Evolutionary conservation across 2,888 invertebrate genomes (phyloP), one percentile per base, ranked within the genome.

Genomic region (Apocheima hispidaria): DNA sequence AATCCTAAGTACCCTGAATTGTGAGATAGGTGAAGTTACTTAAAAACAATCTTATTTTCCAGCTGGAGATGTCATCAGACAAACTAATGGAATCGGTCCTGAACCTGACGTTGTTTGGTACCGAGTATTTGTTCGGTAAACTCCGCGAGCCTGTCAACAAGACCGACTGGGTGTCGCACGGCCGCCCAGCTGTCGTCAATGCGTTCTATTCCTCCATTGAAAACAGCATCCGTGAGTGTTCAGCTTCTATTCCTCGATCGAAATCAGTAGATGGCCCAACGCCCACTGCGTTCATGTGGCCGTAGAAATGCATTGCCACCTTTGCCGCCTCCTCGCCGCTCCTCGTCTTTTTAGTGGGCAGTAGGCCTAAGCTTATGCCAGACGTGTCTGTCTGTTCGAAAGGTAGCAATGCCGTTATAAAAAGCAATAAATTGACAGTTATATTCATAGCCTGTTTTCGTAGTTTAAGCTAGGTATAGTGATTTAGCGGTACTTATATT

Each of bases 161-260:
- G 88, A 96, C 96, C 4, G 97, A 97, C 81, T 97, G 97, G 97
- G 93, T 96, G 56, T 95, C 96, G 28, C 97, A 97, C 83, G 96
- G 97, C 53, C 94, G 96, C 46, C 97, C 97, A 6, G 97, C 97
- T 7, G 94, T 97, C 63, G 97, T 97, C 59, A 97, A 97, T 82
- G 97, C 97, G 2, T 97, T 96, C 90, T 97, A 97, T 82, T 96
- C 96, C 1, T 95, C 97, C 0, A 94, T 97, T 54, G 97, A 97
- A 87, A 97, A 97, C 84, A 96, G 96, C 78, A 97, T 97, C 70
- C 97, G 97, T 97, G 93, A 95, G 96, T 43, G 23, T 26, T 43
- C 9, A 40, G 21, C 21, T 9, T 20, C 28, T 28, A 10, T n/a
- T 33, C n/a, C 1, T 33, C 33, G 2, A 2, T 23, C 23, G n/a